Percentiles rank a stretch among this genome's conserved stretches.
These are phyloP conservation scores for Druceiella hillmani DNA, from an alignment of 2,888 invertebrate genomes.

Conservation along the genomic window DNA sequence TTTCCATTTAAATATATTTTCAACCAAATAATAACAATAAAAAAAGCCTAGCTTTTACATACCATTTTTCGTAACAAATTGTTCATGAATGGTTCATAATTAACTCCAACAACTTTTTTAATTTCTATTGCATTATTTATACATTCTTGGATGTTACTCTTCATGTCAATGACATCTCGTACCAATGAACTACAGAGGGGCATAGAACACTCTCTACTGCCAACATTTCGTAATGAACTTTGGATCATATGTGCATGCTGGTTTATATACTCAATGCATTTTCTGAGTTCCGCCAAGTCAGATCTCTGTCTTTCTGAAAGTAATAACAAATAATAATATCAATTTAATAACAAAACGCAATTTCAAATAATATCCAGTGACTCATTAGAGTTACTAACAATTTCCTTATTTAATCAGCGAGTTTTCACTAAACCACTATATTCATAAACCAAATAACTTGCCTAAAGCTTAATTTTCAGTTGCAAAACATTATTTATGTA, in stretches of 20 bases:
- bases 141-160: conserved; percentile 49
- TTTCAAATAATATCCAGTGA: too few relatives aligned
- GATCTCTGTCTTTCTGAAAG: conserved; percentile 40
- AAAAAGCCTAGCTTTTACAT: too few relatives aligned
- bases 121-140: conserved; percentile 45
- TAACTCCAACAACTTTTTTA: conserved; percentile 38
- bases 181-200: conserved; percentile 41
- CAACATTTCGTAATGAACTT: conserved; percentile 38
- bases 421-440: too few relatives aligned
- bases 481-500: too few relatives aligned
- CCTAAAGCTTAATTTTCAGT: too few relatives aligned
- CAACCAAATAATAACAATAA: too few relatives aligned
- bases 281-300: conserved; percentile 42
- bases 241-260: conserved; percentile 47
- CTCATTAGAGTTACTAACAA: too few relatives aligned
- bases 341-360: too few relatives aligned
- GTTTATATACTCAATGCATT: conserved; percentile 46
- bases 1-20: too few relatives aligned
- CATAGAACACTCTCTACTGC: conserved; percentile 29
- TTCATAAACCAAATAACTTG: too few relatives aligned
- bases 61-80: conserved; percentile 49
- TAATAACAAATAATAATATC: too few relatives aligned
- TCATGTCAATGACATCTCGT: conserved; percentile 44
- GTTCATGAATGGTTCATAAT: conserved; percentile 48
- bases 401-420: too few relatives aligned